phyloP scores from a whole-genome alignment of 2,797 vertebrate genomes.

The Heteromormyrus szaboi region DNA sequence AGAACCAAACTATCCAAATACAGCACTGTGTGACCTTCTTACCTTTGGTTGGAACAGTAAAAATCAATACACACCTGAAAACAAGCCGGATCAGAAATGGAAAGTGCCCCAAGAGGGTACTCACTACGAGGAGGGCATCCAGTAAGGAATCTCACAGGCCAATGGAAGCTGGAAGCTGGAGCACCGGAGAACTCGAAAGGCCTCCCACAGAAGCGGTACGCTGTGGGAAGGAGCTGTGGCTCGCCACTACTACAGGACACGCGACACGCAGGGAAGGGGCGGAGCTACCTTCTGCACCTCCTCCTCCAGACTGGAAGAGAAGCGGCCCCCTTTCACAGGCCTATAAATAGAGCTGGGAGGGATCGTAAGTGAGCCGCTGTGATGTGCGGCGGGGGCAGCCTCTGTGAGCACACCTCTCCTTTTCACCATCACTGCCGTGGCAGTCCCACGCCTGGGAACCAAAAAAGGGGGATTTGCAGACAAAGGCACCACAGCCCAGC shows the following conservation, averaged over 20 bases:
- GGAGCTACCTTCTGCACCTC: constrained; percentile 26
- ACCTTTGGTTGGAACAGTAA: not conserved
- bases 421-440: not conserved
- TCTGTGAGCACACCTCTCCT: constrained; percentile 17
- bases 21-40: not conserved
- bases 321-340: constrained; percentile 20
- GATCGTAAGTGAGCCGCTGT: constrained; percentile 21
- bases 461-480: not conserved
- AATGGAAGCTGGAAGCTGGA: constrained; percentile 43
- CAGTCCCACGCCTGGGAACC: not conserved
- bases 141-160: not conserved
- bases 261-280: constrained; percentile 45
- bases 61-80: not conserved
- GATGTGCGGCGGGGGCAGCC: constrained; percentile 12
- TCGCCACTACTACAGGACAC: constrained; percentile 51
- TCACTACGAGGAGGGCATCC: not conserved
- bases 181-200: constrained; percentile 52
- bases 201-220: constrained; percentile 48
- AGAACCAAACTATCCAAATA: not conserved
- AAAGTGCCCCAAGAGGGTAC: not conserved
- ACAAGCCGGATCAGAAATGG: not conserved
- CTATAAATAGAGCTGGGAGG: constrained; percentile 26
- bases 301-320: constrained; percentile 18
- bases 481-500: not conserved
- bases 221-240: constrained; percentile 37